A percentile compares a stretch with the other conserved stretches of the same genome.
phyloP scores from a whole-genome alignment of 2,797 vertebrate species.

The Neosalanx taihuensis region DNA sequence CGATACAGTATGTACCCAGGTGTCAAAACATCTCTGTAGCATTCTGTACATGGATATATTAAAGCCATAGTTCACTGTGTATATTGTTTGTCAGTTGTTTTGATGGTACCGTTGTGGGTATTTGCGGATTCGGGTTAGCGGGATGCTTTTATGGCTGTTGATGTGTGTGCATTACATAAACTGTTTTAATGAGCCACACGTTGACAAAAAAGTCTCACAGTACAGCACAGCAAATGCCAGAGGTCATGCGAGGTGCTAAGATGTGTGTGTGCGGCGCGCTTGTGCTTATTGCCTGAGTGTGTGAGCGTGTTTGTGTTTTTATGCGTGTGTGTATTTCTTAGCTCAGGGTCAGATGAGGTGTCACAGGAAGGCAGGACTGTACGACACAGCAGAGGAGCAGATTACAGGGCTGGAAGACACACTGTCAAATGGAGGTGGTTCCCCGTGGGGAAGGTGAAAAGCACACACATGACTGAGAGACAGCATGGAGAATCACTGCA shows the following conservation, averaged over 20 bases:
- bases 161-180: not conserved
- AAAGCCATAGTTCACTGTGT: slow-evolving; percentile 53
- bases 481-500: not conserved
- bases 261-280: not conserved
- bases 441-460: not conserved
- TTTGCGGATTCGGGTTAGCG: not conserved
- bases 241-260: not conserved
- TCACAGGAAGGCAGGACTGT: slow-evolving; percentile 23
- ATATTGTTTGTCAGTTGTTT: slow-evolving; percentile 19
- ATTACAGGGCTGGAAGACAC: slow-evolving; percentile 25
- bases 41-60: slow-evolving; percentile 53
- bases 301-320: slow-evolving; percentile 8
- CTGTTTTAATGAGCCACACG: not conserved
- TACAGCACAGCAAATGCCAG: not conserved
- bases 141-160: not conserved
- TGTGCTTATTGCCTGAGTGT: slow-evolving; percentile 6
- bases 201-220: not conserved
- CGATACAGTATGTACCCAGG: slow-evolving; percentile 37
- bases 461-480: not conserved
- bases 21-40: slow-evolving; percentile 47
- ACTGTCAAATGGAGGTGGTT: not conserved
- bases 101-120: not conserved
- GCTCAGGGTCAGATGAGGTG: slow-evolving; percentile 44
- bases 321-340: slow-evolving; percentile 11
- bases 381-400: slow-evolving; percentile 39